Evolutionary conservation across 2,797 vertebrate species (phyloP).

Genomic region (Pogoniulus pusillus): DNA sequence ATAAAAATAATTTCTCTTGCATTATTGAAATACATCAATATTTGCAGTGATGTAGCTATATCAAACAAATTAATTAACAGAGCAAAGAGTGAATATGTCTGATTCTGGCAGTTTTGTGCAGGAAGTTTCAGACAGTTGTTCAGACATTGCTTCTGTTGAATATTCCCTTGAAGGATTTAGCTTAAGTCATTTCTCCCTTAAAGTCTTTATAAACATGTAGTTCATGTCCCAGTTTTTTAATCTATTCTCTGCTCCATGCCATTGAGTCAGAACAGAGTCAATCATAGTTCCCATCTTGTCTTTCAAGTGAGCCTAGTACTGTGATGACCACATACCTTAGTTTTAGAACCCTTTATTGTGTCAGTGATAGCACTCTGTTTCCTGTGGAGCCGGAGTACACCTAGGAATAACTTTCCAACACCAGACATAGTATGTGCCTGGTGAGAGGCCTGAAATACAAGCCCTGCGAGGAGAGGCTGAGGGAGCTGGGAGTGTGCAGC

Average conservation of each 20-base stretch:
- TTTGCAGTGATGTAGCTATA: background rate
- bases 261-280: background rate
- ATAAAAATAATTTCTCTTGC: background rate
- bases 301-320: constrained; percentile 7
- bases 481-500: too few species aligned
- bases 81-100: background rate
- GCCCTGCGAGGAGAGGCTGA: too few species aligned
- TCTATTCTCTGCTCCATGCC: background rate
- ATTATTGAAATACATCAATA: background rate
- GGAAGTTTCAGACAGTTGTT: background rate
- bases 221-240: background rate
- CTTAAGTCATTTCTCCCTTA: background rate
- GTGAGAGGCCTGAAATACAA: too few species aligned
- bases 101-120: background rate
- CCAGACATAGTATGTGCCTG: background rate
- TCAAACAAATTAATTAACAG: background rate
- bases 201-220: constrained; percentile 29
- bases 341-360: constrained; percentile 27
- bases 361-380: constrained; percentile 2
- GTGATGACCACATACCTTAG: background rate
- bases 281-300: constrained; percentile 19
- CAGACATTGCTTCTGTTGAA: background rate
- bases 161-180: background rate
- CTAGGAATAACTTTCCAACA: constrained; percentile 16
- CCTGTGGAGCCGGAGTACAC: background rate